Evolutionary conservation across 2,888 invertebrate species (phyloP), one percentile per base, ranked within the genome.

Genomic region (Lasioglossum villosulum): DNA sequence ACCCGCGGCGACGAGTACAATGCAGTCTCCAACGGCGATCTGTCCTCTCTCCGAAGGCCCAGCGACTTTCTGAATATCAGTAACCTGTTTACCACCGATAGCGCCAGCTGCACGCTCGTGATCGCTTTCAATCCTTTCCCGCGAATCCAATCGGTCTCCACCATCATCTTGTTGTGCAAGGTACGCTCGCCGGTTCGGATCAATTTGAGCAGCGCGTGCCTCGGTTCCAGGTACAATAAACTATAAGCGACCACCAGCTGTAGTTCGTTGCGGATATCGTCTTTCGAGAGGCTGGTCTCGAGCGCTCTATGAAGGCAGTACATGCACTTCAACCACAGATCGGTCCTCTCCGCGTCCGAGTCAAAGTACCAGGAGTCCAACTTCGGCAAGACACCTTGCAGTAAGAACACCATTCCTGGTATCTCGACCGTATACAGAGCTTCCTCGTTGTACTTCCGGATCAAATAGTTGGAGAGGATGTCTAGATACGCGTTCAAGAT

Each of bases 331-430:
- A 94, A 83, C 94, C 95, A 95, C 0, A 95, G 80, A n/a, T 95
- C 94, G 19, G 94, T 93, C 72, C 93, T 90, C 52, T 95, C 94
- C 0, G 92, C 85, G 30, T 95, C 95, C 5, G 94, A 94, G 4
- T 93, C 89, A 68, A 95, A 95, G 48, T 95, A 95, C 95, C 95
- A 95, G 0, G 94, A 94, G 59, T 95, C 95, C 14, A 95, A 85
- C 85, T 95, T 95, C 0, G 95, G 95, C 42, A 95, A 81, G 0
- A 95, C 95, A 34, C 94, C 94, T 81, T 95, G 94, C 5, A 95
- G 82, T 1, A 95, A 84, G 80, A 95, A 94, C n/a, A 95, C 94
- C 94, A 95, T 95, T 2, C 95, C 95, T 0, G 95, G 95, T 83
- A 95, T 95, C 82, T 95, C 95, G 1, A 95, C 90, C 4, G 93